Percentiles rank a stretch among this genome's conserved stretches.
phyloP scores from a whole-genome alignment of 2,113 vertebrate species.

The Taxidea taxus region DNA sequence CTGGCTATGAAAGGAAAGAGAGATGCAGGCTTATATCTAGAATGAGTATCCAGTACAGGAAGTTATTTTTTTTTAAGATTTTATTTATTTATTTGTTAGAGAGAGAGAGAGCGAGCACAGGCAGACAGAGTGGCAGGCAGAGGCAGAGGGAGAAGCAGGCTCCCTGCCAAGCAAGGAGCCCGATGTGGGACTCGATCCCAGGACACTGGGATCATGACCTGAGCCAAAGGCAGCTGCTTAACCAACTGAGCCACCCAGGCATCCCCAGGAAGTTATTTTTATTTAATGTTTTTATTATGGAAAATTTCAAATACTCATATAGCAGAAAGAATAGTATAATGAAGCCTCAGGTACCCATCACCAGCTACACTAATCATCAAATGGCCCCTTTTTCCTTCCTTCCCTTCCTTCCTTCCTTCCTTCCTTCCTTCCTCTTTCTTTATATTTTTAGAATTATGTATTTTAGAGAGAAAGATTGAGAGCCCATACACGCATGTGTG shows the following conservation, averaged over 20 bases:
- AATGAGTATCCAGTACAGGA: background rate
- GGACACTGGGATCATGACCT: too few species aligned
- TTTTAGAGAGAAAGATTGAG: background rate
- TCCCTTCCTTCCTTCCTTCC: background rate
- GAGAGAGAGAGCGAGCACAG: too few species aligned
- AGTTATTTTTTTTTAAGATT: background rate
- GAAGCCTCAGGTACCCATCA: background rate
- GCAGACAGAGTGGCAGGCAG: too few species aligned
- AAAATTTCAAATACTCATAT: background rate
- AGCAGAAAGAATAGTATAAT: background rate
- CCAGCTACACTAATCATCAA: background rate
- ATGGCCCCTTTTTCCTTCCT: background rate
- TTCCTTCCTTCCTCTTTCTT: background rate
- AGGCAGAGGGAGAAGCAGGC: too few species aligned
- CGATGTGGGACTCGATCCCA: too few species aligned
- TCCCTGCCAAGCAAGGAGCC: too few species aligned
- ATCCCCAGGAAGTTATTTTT: background rate
- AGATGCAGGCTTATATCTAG: background rate
- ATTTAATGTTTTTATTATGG: background rate
- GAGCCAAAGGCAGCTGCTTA: too few species aligned
- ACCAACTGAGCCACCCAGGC: too few species aligned
- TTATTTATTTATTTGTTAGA: too few species aligned
- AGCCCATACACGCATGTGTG: too few species aligned
- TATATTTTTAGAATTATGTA: background rate
- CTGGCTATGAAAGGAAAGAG: background rate